Conservation (phyloP, 2,888 invertebrate species). For the Meandrusa payeni region DNA sequence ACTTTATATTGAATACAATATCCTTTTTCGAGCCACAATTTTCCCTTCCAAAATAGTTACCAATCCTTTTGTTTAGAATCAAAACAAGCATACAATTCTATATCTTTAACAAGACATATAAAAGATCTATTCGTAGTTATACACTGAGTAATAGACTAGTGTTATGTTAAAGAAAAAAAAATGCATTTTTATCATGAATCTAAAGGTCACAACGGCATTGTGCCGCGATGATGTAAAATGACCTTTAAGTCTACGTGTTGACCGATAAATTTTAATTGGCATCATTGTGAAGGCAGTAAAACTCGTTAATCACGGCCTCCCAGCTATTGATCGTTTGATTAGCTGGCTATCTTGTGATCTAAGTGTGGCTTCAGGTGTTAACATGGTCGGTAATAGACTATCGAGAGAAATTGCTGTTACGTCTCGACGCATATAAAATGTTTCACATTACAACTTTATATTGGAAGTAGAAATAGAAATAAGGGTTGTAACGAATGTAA, state of each 20-base stretch:
- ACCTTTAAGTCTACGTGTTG: constrained; percentile 11
- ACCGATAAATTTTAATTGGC: constrained; percentile 21
- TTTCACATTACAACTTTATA: constrained; percentile 16
- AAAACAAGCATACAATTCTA: too few relatives aligned
- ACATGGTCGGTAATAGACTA: constrained; percentile 15
- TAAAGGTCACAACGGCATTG: constrained; percentile 17
- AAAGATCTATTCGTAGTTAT: too few relatives aligned
- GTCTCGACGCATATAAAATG: constrained; percentile 9
- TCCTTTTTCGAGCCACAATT: too few relatives aligned
- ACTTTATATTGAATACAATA: too few relatives aligned
- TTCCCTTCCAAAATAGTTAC: too few relatives aligned
- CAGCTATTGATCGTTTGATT: constrained; percentile 20
- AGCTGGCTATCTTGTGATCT: constrained; percentile 15
- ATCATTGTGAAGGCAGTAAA: constrained; percentile 6
- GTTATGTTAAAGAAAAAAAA: constrained; percentile 6
- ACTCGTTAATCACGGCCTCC: constrained; percentile 20
- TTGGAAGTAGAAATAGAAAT: constrained; percentile 8
- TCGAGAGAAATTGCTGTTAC: constrained; percentile 22
- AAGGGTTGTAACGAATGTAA: constrained; percentile 7
- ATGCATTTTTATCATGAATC: constrained; percentile 12
- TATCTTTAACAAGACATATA: too few relatives aligned
- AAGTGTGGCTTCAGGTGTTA: constrained; percentile 17
- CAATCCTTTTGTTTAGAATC: too few relatives aligned
- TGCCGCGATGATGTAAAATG: constrained; percentile 19
- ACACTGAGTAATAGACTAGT: too few relatives aligned